A percentile compares a stretch with the other conserved stretches of the same genome.
phyloP scores from a whole-genome alignment of 2,797 vertebrate species.

The Crenichthys baileyi region DNA sequence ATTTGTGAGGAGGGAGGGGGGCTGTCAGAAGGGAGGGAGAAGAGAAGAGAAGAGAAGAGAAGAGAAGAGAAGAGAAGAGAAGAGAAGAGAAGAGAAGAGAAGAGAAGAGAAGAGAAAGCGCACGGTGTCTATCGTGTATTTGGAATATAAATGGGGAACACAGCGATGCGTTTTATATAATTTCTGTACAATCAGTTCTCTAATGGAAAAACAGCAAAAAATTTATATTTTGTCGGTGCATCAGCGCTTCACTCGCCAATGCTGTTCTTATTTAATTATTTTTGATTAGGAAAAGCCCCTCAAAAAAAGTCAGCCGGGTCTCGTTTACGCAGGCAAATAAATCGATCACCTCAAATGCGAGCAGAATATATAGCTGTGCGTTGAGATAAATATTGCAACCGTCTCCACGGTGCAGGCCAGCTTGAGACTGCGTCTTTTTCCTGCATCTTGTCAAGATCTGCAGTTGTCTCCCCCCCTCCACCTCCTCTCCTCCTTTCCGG shows the following conservation, averaged over 20 bases:
- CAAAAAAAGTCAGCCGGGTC: conserved; percentile 31
- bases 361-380: conserved; percentile 49
- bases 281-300: neutral
- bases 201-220: neutral
- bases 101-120: conserved; percentile 25
- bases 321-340: conserved; percentile 41
- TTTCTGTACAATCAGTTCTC: conserved; percentile 49
- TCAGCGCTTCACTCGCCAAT: neutral
- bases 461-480: conserved; percentile 57
- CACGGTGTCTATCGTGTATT: conserved; percentile 58
- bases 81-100: conserved; percentile 24
- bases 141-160: conserved; percentile 56
- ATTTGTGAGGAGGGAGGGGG: conserved; percentile 50
- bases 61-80: conserved; percentile 22
- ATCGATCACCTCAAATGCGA: conserved; percentile 40
- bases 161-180: conserved; percentile 42
- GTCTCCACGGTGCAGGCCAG: conserved; percentile 46
- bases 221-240: neutral
- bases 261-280: neutral
- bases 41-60: conserved; percentile 29
- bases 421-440: conserved; percentile 72
- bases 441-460: conserved; percentile 71
- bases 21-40: conserved; percentile 4
- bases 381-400: conserved; percentile 56
- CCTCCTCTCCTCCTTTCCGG: conserved; percentile 11